Base-by-base conservation (phyloP, 2,888 invertebrate genomes). In the Zaprionus lineosus region DNA sequence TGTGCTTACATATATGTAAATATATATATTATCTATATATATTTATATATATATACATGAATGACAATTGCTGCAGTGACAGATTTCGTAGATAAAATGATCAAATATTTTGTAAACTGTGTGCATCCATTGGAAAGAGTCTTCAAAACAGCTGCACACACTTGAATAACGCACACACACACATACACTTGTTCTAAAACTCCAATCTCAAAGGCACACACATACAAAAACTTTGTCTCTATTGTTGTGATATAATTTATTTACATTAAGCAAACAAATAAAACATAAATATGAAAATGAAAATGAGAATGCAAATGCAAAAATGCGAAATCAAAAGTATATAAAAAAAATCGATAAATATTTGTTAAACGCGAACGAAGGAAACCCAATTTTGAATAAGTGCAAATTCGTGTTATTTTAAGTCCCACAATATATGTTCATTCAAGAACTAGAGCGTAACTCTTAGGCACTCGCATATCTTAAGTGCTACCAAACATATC, bases 161-260 rank as follows among this genome's bases (percentile, higher is more conserved):
- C n/a, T n/a, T n/a, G n/a, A n/a, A n/a, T n/a, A n/a, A n/a, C 12
- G 7, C 11, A 5, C 14, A 31, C 19, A 14, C 9, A 11, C 26
- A 9, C 11, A 14, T n/a, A 2, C 7, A 11, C 56, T n/a, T n/a
- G n/a, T n/a, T n/a, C n/a, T n/a, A n/a, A n/a, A n/a, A n/a, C n/a
- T n/a, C n/a, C n/a, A n/a, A n/a, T n/a, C n/a, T n/a, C n/a, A 36
- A 53, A 53, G 43, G 44, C 65, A 41, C 59, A 39, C 50, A 51
- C 40, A 59, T 60, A 60, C 70, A 55, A 58, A 46, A 77, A 74
- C 65, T 78, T 82, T 86, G 86, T 88, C 85, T 88, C 84, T 85
- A 86, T 87, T 85, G 87, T 88, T 88, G 87, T 88, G 87, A 88
- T 88, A 88, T 88, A 86, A 87, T 86, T 88, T 88, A 86, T 86